phyloP scores from a whole-genome alignment of 2,797 vertebrate genomes.

The Apogon hyalosoma region DNA sequence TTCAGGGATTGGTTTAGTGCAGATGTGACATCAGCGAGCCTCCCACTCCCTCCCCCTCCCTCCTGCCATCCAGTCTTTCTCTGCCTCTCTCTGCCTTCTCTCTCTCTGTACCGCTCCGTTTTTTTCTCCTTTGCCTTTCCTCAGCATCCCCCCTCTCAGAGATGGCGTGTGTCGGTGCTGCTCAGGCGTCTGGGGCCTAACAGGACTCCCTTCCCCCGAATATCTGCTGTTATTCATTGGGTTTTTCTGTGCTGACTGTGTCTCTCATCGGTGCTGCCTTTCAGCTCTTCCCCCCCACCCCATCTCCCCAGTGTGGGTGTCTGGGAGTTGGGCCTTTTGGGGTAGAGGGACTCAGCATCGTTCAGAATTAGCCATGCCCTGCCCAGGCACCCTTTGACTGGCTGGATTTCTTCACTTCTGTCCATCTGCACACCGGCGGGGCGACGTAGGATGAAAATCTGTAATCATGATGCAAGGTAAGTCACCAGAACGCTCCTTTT shows the following conservation, averaged over 20 bases:
- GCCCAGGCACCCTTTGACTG: slow-evolving; percentile 73
- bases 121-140: slow-evolving; percentile 66
- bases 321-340: slow-evolving; percentile 67
- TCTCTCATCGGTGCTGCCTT: slow-evolving; percentile 47
- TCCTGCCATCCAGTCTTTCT: slow-evolving; percentile 35
- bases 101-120: slow-evolving; percentile 49
- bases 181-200: slow-evolving; percentile 75
- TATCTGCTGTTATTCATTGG: slow-evolving; percentile 46
- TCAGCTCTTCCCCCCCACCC: slow-evolving; percentile 22
- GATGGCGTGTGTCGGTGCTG: slow-evolving; percentile 80
- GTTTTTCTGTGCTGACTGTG: slow-evolving; percentile 42
- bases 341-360: slow-evolving; percentile 71
- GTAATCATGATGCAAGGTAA: slow-evolving; percentile 89
- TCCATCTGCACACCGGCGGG: slow-evolving; percentile 57
- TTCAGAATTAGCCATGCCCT: slow-evolving; percentile 77
- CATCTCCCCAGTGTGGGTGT: slow-evolving; percentile 58
- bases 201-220: slow-evolving; percentile 45
- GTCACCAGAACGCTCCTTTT: slow-evolving; percentile 25
- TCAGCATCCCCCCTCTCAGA: slow-evolving; percentile 80
- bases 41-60: slow-evolving; percentile 64
- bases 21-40: slow-evolving; percentile 82
- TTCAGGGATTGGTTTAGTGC: slow-evolving; percentile 81
- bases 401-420: slow-evolving; percentile 56
- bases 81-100: slow-evolving; percentile 37
- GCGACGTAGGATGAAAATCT: slow-evolving; percentile 86